phyloP scores from a whole-genome alignment of 2,888 invertebrate species.

The Cephus rjabovi region DNA sequence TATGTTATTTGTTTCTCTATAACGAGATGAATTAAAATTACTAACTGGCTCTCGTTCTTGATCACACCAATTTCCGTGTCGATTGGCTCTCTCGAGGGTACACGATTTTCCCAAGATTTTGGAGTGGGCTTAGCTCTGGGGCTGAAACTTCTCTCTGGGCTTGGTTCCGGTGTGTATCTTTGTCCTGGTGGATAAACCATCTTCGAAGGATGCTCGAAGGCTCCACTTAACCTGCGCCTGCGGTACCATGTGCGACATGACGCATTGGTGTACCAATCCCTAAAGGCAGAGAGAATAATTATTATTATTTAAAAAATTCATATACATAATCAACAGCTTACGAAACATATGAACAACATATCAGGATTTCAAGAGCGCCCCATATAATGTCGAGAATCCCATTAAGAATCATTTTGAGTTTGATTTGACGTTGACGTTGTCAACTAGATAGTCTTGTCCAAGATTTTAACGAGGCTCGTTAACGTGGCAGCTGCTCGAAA shows the following conservation, averaged over 20 bases:
- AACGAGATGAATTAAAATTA: constrained; percentile 32
- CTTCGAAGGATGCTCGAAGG: constrained; percentile 90
- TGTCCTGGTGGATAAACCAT: constrained; percentile 94
- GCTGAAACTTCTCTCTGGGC: constrained; percentile 72
- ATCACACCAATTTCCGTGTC: constrained; percentile 86
- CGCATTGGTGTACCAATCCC: constrained; percentile 91
- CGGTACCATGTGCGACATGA: constrained; percentile 90
- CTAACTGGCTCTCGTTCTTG: constrained; percentile 90
- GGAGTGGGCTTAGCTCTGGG: constrained; percentile 62
- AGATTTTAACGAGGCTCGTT: not conserved
- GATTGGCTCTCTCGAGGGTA: constrained; percentile 82
- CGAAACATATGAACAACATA: not conserved
- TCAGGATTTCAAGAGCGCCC: not conserved
- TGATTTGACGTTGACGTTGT: not conserved
- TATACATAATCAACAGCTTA: not conserved
- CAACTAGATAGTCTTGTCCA: not conserved
- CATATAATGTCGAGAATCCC: not conserved
- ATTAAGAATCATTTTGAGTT: not conserved
- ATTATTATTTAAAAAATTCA: not conserved
- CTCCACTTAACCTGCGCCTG: constrained; percentile 83
- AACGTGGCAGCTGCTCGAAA: not conserved
- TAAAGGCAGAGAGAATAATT: constrained; percentile 47
- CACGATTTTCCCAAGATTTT: constrained; percentile 76
- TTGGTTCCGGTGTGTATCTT: constrained; percentile 82
- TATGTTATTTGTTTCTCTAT: no score